A percentile compares a stretch with the other conserved stretches of the same genome.
Conservation (phyloP, 2,113 vertebrate genomes). For the Heterotis niloticus region DNA sequence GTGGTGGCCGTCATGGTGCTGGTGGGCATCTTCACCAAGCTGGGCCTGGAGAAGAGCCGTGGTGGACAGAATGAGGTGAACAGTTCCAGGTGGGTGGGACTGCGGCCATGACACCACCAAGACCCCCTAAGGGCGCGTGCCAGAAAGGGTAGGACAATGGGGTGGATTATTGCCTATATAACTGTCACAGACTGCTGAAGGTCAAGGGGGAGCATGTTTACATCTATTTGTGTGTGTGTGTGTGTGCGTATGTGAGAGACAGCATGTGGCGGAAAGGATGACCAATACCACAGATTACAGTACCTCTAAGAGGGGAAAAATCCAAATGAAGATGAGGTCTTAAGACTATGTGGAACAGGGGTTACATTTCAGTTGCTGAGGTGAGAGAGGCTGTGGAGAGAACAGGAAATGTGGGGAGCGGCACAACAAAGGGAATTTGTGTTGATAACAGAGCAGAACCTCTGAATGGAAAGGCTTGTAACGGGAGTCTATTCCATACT, state of each 20-base stretch:
- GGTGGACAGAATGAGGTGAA: conserved; percentile 77
- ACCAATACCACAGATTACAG: too few species aligned
- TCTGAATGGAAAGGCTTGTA: too few species aligned
- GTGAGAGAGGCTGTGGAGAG: too few species aligned
- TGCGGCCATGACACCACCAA: conserved; percentile 65
- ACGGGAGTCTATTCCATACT: too few species aligned
- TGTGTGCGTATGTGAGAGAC: background rate
- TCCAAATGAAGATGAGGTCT: too few species aligned
- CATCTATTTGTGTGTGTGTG: background rate
- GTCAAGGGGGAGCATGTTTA: background rate
- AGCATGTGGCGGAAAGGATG: background rate
- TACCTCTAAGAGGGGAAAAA: too few species aligned
- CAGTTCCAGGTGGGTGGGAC: conserved; percentile 76
- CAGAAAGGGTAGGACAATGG: background rate
- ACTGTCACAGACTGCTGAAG: background rate
- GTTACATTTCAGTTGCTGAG: too few species aligned
- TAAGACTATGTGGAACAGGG: too few species aligned
- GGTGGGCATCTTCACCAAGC: conserved; percentile 86
- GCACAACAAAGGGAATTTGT: too few species aligned
- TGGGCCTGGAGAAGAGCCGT: conserved; percentile 82
- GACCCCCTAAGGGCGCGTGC: background rate
- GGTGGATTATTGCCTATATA: background rate
- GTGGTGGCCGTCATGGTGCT: conserved; percentile 90
- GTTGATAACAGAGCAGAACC: too few species aligned
- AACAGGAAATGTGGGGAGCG: too few species aligned